Conservation (phyloP, 2,888 invertebrate species). For the Pachydiplax longipennis region DNA sequence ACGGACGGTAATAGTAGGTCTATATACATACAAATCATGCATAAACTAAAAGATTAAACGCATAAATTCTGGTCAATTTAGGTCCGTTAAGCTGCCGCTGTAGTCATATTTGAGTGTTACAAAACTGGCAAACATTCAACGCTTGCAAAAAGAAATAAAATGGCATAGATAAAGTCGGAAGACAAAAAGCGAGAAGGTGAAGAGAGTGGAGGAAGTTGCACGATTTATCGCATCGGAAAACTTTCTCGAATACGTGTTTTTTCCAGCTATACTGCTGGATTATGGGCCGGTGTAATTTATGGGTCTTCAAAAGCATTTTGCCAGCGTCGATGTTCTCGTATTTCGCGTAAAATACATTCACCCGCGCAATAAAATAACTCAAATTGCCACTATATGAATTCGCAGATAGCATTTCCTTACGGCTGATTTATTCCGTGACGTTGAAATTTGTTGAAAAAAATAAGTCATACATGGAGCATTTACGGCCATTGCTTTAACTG, state of each 20-base stretch:
- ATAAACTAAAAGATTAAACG: no score
- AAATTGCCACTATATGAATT: background rate
- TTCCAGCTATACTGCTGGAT: background rate
- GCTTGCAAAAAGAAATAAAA: background rate
- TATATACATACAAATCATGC: no score
- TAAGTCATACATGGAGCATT: background rate
- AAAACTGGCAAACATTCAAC: background rate
- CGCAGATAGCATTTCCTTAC: background rate
- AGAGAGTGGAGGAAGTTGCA: background rate
- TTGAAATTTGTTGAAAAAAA: background rate
- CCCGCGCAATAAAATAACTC: background rate
- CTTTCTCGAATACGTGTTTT: background rate
- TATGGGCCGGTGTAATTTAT: background rate
- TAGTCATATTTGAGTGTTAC: background rate
- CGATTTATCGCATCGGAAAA: background rate
- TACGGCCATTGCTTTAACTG: no score
- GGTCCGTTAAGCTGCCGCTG: no score
- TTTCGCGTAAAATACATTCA: background rate
- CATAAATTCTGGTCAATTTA: no score
- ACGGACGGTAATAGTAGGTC: no score
- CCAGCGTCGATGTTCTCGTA: background rate
- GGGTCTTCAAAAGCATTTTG: background rate
- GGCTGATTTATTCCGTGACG: background rate
- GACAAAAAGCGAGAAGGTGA: background rate
- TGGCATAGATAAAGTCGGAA: background rate